Conservation (phyloP, 2,888 invertebrate genomes). For the Drosophila basisetae region DNA sequence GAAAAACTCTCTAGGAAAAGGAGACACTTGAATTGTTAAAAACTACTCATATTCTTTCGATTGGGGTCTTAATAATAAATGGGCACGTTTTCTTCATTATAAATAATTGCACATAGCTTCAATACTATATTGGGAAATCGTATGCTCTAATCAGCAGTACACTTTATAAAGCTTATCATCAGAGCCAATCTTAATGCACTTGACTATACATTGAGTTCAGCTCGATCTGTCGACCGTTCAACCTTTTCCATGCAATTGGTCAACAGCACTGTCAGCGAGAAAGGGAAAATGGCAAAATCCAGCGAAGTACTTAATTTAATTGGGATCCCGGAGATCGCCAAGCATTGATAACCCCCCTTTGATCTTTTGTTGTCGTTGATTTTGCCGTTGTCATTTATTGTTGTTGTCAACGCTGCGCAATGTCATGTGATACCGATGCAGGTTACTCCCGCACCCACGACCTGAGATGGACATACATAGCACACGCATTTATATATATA, state of each 20-base stretch:
- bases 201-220: slow-evolving; percentile 46
- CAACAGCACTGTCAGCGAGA: slow-evolving; percentile 38
- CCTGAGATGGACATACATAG: background rate
- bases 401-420: slow-evolving; percentile 26
- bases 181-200: slow-evolving; percentile 40
- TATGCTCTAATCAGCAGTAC: slow-evolving; percentile 43
- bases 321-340: slow-evolving; percentile 37
- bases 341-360: slow-evolving; percentile 45
- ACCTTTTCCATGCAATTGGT: slow-evolving; percentile 55
- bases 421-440: slow-evolving; percentile 19
- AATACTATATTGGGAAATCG: slow-evolving; percentile 12
- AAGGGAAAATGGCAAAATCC: slow-evolving; percentile 39
- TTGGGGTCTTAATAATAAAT: background rate
- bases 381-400: slow-evolving; percentile 14
- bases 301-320: slow-evolving; percentile 38
- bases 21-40: background rate
- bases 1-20: background rate
- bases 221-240: slow-evolving; percentile 34
- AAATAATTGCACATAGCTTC: background rate
- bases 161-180: slow-evolving; percentile 4
- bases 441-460: slow-evolving; percentile 13
- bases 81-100: background rate
- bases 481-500: background rate
- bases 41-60: background rate
- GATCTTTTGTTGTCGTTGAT: slow-evolving; percentile 31